These are phyloP conservation scores for Pachycephus smyrnensis DNA, from an alignment of 2,888 invertebrate genomes.

Conservation along the genomic window DNA sequence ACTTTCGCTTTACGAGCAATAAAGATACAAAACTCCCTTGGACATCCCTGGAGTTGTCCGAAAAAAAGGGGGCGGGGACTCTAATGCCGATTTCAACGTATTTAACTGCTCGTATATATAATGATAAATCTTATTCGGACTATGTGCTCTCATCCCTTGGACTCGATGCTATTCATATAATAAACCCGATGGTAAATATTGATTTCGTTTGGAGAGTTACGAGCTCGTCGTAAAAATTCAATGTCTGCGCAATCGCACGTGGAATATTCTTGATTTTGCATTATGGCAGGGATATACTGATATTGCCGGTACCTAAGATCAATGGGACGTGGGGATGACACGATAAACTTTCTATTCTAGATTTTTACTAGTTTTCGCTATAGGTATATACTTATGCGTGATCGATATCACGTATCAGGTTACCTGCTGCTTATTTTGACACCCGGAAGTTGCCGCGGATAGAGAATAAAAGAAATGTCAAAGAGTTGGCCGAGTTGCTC, in stretches of 20 bases:
- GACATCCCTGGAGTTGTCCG: neutral
- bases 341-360: neutral
- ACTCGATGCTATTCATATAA: neutral
- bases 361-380: neutral
- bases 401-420: neutral
- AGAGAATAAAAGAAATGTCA: neutral
- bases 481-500: neutral
- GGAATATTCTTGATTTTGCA: neutral
- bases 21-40: slow-evolving; percentile 23
- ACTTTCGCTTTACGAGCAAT: slow-evolving; percentile 30
- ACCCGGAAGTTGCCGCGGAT: neutral
- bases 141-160: neutral
- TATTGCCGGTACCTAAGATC: neutral
- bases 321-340: neutral
- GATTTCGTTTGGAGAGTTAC: neutral
- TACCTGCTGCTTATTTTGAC: neutral
- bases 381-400: neutral
- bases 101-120: slow-evolving; percentile 5
- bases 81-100: slow-evolving; percentile 3
- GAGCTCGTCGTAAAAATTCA: neutral
- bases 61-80: neutral
- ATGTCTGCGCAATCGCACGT: neutral
- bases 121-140: slow-evolving; percentile 1
- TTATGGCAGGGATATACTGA: neutral
- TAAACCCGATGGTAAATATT: neutral